Evolutionary conservation across 2,888 invertebrate species (phyloP).

Genomic region (Chrysomela aeneicollis): DNA sequence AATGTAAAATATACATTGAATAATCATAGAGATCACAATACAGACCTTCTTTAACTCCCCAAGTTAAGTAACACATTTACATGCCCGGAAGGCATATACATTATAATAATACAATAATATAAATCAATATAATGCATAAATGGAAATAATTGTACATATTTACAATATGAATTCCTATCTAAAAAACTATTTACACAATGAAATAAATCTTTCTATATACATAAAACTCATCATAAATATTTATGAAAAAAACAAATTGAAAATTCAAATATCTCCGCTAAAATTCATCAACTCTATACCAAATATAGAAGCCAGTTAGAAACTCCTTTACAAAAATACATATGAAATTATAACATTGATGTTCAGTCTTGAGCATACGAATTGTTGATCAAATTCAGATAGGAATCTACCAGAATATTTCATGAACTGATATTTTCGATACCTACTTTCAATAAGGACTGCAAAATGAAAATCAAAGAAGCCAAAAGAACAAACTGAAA

Average conservation of each 20-base stretch:
- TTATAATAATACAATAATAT: not conserved
- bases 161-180: slow-evolving; percentile 48
- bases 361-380: slow-evolving; percentile 48
- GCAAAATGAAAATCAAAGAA: too few relatives aligned
- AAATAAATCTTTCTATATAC: slow-evolving; percentile 46
- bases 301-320: not conserved
- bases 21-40: slow-evolving; percentile 26
- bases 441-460: too few relatives aligned
- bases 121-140: slow-evolving; percentile 22
- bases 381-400: slow-evolving; percentile 4
- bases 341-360: slow-evolving; percentile 39
- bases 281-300: slow-evolving; percentile 1
- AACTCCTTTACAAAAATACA: slow-evolving; percentile 29
- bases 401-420: not conserved
- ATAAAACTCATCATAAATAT: slow-evolving; percentile 28
- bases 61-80: slow-evolving; percentile 18
- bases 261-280: slow-evolving; percentile 8
- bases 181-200: slow-evolving; percentile 50
- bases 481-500: too few relatives aligned
- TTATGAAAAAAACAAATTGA: slow-evolving; percentile 5
- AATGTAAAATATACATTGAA: slow-evolving; percentile 3
- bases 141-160: slow-evolving; percentile 45
- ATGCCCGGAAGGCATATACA: not conserved
- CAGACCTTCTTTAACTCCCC: slow-evolving; percentile 23
- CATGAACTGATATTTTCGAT: too few relatives aligned